These are phyloP conservation scores for Drosophila atripex DNA, from an alignment of 2,888 invertebrate genomes.

Conservation along the genomic window DNA sequence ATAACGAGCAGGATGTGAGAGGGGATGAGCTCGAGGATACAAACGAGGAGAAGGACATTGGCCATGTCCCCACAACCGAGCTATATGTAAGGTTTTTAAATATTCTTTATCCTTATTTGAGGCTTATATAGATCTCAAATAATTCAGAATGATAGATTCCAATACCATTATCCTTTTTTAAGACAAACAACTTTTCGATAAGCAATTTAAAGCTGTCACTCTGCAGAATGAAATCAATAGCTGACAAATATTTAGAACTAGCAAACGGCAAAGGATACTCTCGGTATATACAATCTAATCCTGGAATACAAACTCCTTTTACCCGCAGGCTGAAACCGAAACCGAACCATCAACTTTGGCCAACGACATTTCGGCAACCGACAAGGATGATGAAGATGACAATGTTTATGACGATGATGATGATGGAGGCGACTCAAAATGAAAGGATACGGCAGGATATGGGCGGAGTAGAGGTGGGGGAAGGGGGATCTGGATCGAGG, in stretches of 20 bases:
- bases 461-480: background rate
- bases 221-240: background rate
- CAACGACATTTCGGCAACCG: constrained; percentile 66
- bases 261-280: background rate
- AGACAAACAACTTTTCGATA: background rate
- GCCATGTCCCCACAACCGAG: too few species aligned
- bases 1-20: constrained; percentile 47
- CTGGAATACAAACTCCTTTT: constrained; percentile 16
- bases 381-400: constrained; percentile 25
- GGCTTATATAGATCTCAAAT: too few species aligned
- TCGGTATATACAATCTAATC: background rate
- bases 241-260: background rate
- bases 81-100: too few species aligned
- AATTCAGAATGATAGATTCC: too few species aligned
- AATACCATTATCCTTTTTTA: too few species aligned
- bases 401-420: constrained; percentile 6
- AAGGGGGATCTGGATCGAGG: background rate
- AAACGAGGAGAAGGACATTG: background rate
- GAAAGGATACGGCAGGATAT: constrained; percentile 19
- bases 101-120: too few species aligned
- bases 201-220: too few species aligned
- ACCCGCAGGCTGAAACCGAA: constrained; percentile 43
- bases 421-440: constrained; percentile 29
- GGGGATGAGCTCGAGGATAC: constrained; percentile 20
- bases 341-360: constrained; percentile 63